Conservation (phyloP, 2,797 vertebrate genomes). For the Arremon aurantiirostris region DNA sequence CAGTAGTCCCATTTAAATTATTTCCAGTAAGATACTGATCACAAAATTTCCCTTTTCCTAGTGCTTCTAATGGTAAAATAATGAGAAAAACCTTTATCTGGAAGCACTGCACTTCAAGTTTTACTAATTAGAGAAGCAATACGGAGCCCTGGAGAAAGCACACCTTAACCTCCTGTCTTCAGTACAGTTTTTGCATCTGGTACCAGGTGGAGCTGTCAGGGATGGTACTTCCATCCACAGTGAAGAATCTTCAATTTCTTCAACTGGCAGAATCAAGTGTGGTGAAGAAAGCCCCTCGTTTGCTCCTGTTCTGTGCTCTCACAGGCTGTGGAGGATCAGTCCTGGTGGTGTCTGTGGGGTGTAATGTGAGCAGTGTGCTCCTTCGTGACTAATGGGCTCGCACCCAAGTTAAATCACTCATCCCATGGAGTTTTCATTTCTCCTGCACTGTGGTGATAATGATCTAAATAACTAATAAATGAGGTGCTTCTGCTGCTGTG, state of each 20-base stretch:
- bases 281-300: neutral
- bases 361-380: neutral
- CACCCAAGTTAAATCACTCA: slow-evolving; percentile 46
- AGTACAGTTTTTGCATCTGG: neutral
- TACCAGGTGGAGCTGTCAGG: neutral
- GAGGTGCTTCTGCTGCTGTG: slow-evolving; percentile 2
- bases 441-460: slow-evolving; percentile 2
- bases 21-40: neutral
- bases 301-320: neutral
- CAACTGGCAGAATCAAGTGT: neutral
- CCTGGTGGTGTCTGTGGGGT: neutral
- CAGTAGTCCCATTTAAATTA: neutral
- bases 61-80: neutral
- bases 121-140: neutral
- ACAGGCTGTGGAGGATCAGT: neutral
- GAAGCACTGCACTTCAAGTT: neutral
- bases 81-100: neutral
- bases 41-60: neutral
- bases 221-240: neutral
- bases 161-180: neutral
- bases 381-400: slow-evolving; percentile 11
- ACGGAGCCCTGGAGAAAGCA: neutral
- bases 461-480: slow-evolving; percentile 32
- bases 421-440: slow-evolving; percentile 13
- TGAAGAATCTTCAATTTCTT: neutral